phyloP scores from a whole-genome alignment of 2,888 invertebrate species.

The Orthonychiurus folsomi region DNA sequence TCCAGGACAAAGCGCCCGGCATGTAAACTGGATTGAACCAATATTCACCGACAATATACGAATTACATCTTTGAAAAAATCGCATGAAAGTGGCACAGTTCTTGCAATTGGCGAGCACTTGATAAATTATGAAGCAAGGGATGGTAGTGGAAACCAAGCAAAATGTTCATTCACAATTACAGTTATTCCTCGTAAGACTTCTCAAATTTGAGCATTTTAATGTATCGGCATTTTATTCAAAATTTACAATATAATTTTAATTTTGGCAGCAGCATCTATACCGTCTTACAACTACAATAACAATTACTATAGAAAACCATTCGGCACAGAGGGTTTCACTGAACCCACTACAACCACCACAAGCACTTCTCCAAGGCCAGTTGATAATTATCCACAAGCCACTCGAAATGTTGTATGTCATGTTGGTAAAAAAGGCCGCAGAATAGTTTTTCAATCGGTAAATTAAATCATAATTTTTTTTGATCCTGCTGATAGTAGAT shows the following conservation, averaged over 20 bases:
- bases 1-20: conserved; percentile 43
- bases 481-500: neutral
- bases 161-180: conserved; percentile 46
- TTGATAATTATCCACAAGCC: conserved; percentile 26
- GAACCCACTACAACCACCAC: conserved; percentile 21
- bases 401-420: conserved; percentile 39
- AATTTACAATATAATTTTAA: neutral
- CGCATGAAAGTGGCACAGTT: conserved; percentile 46
- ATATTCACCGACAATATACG: conserved; percentile 49
- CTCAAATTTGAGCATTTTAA: neutral
- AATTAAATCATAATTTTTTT: conserved; percentile 3
- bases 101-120: conserved; percentile 47
- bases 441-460: conserved; percentile 39
- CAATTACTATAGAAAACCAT: conserved; percentile 25
- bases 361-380: conserved; percentile 24
- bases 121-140: conserved; percentile 48
- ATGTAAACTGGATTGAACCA: conserved; percentile 48
- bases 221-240: neutral
- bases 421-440: conserved; percentile 39
- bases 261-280: neutral
- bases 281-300: neutral
- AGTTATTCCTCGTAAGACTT: conserved; percentile 32
- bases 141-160: conserved; percentile 48
- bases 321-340: conserved; percentile 31
- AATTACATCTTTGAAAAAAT: conserved; percentile 41